Base-by-base conservation (phyloP, 2,113 vertebrate species). In the Chionomys nivalis region DNA sequence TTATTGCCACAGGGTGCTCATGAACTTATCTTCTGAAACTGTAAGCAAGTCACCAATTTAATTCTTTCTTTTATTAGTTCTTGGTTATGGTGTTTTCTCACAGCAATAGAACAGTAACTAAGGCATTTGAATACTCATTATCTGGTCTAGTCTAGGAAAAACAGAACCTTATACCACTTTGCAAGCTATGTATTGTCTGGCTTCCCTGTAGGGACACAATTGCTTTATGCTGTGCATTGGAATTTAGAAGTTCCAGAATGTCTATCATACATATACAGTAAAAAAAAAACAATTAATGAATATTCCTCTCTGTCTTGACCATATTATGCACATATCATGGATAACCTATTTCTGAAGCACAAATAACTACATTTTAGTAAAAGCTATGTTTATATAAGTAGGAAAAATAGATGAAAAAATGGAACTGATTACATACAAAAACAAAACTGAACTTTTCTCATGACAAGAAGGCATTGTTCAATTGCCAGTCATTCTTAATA, bases 401-500 rank as follows among this genome's bases (percentile, higher is more conserved):
- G 58, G 58, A 21, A 97, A 90, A 93, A 78, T 10, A 52, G 72
- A 44, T 88, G 94, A 42, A 93, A 33, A 97, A 97, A 93, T 86
- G 92, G 83, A 97, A 55, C 16, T 87, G 75, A 96, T 97, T 94
- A 90, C 39, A n/a, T 52, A 90, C 61, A 42, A 85, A 85, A 73
- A 72, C 19, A 42, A 97, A 95, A 49, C 73, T 90, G 96, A 96
- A 95, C 92, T 96, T 94, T 90, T 81, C 81, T 97, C 82, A 58
- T 86, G 42, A 91, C 88, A 96, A 77, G 88, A 87, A 55, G 94
- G 79, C 89, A 79, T 98, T 97, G 98, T 97, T 98, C 89, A 97
- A 97, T 98, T 98, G 97, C 83, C 95, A 90, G 93, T 97, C 94
- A 97, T 89, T 97, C 93, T 96, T 96, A 98, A 86, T 12, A 79